These are phyloP conservation scores for Sorex maritimensis DNA, from an alignment of 2,797 vertebrate genomes.

Conservation along the genomic window DNA sequence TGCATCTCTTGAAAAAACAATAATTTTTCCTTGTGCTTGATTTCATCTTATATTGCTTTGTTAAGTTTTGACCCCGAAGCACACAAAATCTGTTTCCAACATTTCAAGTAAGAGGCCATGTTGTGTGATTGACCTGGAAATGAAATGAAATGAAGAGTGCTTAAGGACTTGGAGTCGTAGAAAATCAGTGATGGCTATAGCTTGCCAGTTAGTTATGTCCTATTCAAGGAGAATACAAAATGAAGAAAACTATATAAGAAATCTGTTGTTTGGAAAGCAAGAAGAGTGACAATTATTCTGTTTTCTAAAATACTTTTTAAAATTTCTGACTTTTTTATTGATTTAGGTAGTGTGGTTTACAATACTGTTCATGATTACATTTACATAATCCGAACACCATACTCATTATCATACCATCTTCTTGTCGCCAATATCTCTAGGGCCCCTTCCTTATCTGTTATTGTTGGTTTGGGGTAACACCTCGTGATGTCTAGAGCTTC, in stretches of 20 bases:
- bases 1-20: background rate
- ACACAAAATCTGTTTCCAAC: background rate
- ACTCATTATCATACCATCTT: too few relatives aligned
- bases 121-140: background rate
- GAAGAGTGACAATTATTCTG: too few relatives aligned
- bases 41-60: background rate
- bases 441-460: too few relatives aligned
- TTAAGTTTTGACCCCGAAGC: background rate
- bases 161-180: background rate
- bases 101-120: background rate
- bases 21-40: background rate
- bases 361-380: too few relatives aligned
- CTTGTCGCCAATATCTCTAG: too few relatives aligned
- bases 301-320: too few relatives aligned
- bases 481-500: too few relatives aligned
- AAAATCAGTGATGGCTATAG: background rate
- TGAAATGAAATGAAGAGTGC: background rate
- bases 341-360: too few relatives aligned
- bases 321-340: too few relatives aligned
- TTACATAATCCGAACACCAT: too few relatives aligned
- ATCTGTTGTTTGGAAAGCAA: background rate
- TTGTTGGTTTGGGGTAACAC: too few relatives aligned
- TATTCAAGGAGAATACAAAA: background rate
- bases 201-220: background rate
- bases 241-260: background rate